These are phyloP conservation scores for Platygyra sinensis DNA, from an alignment of 64 coral and sea anemone genomes.

Conservation along the genomic window DNA sequence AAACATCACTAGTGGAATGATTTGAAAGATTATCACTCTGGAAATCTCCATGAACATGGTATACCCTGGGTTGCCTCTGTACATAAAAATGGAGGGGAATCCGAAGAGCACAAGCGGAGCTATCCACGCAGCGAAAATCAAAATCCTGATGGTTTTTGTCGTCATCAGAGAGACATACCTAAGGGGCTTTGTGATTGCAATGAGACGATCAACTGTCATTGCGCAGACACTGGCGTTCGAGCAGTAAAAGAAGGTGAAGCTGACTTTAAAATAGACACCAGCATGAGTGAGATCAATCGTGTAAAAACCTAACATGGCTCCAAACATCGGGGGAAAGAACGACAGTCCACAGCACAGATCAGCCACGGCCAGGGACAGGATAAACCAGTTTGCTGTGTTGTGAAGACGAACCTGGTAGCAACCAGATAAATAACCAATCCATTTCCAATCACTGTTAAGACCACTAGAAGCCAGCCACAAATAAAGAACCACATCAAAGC, in stretches of 20 bases:
- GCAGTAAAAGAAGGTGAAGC: constrained; percentile 7
- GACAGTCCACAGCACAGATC: constrained; percentile 10
- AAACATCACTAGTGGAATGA: not conserved
- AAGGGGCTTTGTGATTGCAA: not conserved
- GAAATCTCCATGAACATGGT: constrained; percentile 26
- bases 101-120: not conserved
- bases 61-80: not conserved
- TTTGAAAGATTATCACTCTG: not conserved
- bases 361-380: constrained; percentile 44
- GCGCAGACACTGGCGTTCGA: constrained; percentile 13
- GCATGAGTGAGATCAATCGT: not conserved
- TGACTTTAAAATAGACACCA: not conserved
- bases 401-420: not conserved
- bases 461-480: not conserved
- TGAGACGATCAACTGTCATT: constrained; percentile 6
- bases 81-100: not conserved
- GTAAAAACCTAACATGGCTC: not conserved
- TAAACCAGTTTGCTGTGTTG: constrained; percentile 40
- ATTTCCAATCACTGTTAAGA: constrained; percentile 25
- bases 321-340: not conserved
- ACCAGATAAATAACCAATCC: constrained; percentile 34
- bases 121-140: not conserved
- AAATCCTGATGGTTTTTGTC: not conserved
- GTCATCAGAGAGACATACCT: not conserved
- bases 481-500: not conserved